Conservation (phyloP, 2,797 vertebrate species). For the Meriones psammophilus region DNA sequence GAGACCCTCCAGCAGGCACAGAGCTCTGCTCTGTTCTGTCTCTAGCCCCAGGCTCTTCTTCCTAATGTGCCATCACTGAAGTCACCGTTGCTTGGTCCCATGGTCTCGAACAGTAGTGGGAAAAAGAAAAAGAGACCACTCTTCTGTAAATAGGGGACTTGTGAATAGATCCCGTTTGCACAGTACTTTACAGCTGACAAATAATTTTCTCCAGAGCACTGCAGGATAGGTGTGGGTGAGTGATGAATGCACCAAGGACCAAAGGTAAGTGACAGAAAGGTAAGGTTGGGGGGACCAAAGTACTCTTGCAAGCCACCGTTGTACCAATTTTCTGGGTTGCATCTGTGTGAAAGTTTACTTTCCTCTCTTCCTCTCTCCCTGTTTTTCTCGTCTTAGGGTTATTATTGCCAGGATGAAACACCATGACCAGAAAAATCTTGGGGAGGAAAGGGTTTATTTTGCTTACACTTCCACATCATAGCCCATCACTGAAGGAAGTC, state of each 20-base stretch:
- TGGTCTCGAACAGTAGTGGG: background rate
- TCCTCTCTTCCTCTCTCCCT: background rate
- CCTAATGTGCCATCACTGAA: background rate
- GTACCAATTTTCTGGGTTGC: background rate
- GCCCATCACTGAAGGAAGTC: background rate
- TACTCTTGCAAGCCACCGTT: background rate
- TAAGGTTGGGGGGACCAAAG: background rate
- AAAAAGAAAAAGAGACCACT: background rate
- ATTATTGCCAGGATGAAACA: background rate
- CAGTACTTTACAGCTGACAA: background rate
- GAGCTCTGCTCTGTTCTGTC: background rate
- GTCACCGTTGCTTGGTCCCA: background rate
- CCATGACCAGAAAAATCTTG: background rate
- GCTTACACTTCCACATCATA: background rate
- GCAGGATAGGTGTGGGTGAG: too few relatives aligned
- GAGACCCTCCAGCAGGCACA: background rate
- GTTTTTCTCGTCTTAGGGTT: background rate
- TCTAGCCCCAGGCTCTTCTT: background rate
- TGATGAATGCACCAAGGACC: background rate
- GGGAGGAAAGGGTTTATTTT: background rate
- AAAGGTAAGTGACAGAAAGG: background rate
- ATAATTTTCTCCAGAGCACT: background rate
- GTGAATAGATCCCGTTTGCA: background rate
- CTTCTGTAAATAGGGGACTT: background rate
- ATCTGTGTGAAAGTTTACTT: conserved; percentile 4